These are phyloP conservation scores for Sus cebifrons DNA, from an alignment of 2,797 vertebrate genomes.

Conservation along the genomic window DNA sequence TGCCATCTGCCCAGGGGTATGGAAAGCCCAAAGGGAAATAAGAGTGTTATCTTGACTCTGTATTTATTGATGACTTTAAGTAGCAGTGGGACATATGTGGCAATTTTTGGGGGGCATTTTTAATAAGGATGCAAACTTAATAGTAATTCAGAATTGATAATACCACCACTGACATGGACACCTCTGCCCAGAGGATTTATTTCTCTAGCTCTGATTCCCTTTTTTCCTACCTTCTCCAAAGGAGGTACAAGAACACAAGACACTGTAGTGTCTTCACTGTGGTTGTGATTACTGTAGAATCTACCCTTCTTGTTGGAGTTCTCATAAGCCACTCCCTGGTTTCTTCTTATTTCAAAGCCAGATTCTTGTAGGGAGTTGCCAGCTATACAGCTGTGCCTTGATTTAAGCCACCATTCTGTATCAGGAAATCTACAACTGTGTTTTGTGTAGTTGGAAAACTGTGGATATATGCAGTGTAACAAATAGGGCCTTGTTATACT, in stretches of 20 bases:
- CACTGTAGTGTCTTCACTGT: constrained; percentile 19
- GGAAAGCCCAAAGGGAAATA: constrained; percentile 35
- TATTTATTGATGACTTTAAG: constrained; percentile 52
- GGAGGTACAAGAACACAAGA: background rate
- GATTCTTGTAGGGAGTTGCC: constrained; percentile 57
- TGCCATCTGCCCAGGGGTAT: background rate
- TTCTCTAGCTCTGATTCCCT: constrained; percentile 42
- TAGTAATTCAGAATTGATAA: constrained; percentile 29
- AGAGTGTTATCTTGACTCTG: background rate
- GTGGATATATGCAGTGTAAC: background rate
- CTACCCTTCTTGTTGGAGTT: constrained; percentile 17
- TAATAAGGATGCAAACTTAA: constrained; percentile 32
- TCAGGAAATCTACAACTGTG: constrained; percentile 19
- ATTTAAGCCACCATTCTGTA: constrained; percentile 59
- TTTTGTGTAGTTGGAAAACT: constrained; percentile 48
- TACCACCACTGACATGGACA: background rate
- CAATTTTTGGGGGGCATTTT: background rate
- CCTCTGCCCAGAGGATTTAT: constrained; percentile 21
- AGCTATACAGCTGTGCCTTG: constrained; percentile 20
- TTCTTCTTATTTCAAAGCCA: constrained; percentile 60
- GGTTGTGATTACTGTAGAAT: constrained; percentile 19
- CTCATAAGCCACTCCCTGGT: constrained; percentile 17
- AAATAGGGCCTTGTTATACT: background rate
- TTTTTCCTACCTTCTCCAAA: constrained; percentile 25
- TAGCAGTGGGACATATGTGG: background rate